Base-by-base conservation (phyloP, 2,888 invertebrate species). In the Asteroscopus sphinx region DNA sequence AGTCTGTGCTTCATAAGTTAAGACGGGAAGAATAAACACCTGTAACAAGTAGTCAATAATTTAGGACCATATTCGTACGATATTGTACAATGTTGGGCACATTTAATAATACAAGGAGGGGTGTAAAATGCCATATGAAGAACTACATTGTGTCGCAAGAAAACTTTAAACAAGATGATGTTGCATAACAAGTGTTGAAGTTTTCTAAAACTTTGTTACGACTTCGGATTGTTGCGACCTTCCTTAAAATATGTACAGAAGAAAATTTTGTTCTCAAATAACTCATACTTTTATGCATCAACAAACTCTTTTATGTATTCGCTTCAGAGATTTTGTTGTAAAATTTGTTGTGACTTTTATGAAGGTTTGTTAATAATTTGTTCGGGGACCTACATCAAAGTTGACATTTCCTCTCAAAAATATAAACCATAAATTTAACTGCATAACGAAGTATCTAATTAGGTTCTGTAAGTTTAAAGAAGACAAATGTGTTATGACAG, bases 41-140 rank as follows among this genome's bases (percentile, higher is more conserved):
- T 79, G 77, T 81, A 81, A 80, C 84, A 85, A 86, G 82, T 79
- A 77, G 74, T 84, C 83, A 83, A 87, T 90, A 87, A 86, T 86
- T 88, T 87, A 82, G 83, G 80, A 80, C 73, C 77, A 79, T 80
- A 85, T 85, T 81, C 80, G 77, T 77, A 65, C 56, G 40, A 48
- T 37, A 45, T 53, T 53, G 48, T 71, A 61, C 60, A 68, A 71
- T 58, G 52, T 65, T 64, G 44, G 49, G 58, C 62, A 53, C 44
- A 39, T 46, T 51, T 21, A 47, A 57, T 58, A 41, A 54, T 63
- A 40, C 49, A 61, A 56, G 42, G 28, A 13, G 26, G 35, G 40
- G 37, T 42, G 6, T 25, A 48, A 39, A 36, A 40, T n/a, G 32
- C 53, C 33, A 46, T 17, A 35, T 39, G 21, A 42, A 59, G 25